phyloP scores from a whole-genome alignment of 1,140 invertebrate genomes.

The Drosophila guanche region DNA sequence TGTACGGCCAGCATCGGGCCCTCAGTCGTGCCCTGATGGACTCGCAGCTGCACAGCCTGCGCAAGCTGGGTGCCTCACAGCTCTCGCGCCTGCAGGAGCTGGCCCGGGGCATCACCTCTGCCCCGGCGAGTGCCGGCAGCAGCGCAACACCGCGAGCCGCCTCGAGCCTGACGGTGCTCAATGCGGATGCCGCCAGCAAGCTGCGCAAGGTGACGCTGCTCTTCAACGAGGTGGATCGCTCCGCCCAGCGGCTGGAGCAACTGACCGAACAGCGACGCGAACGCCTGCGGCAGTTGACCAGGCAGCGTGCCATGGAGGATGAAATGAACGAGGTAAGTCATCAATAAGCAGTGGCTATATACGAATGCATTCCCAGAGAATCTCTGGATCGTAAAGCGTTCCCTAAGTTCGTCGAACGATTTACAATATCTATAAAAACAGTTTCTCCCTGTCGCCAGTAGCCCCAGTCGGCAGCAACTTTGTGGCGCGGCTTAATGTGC shows the following conservation, averaged over 20 bases:
- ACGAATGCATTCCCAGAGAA: slow-evolving; percentile 1
- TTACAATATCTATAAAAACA: slow-evolving; percentile 48
- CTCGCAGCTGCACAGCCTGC: slow-evolving; percentile 84
- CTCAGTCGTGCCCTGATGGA: slow-evolving; percentile 84
- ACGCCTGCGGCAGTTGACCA: slow-evolving; percentile 84
- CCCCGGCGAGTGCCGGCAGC: slow-evolving; percentile 7
- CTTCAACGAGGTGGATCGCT: slow-evolving; percentile 85
- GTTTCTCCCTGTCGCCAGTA: slow-evolving; percentile 22
- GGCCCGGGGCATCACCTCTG: slow-evolving; percentile 69
- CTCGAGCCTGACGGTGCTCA: slow-evolving; percentile 15
- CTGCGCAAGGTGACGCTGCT: slow-evolving; percentile 84
- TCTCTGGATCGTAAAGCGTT: background rate
- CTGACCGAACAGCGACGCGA: slow-evolving; percentile 85
- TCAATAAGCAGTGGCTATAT: background rate
- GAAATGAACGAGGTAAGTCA: slow-evolving; percentile 85
- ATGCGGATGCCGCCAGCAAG: slow-evolving; percentile 66
- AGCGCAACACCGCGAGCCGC: background rate
- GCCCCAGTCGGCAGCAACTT: slow-evolving; percentile 28
- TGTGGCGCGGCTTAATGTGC: slow-evolving; percentile 48
- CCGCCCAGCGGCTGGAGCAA: slow-evolving; percentile 85
- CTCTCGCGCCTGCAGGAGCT: slow-evolving; percentile 84
- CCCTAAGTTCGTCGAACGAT: slow-evolving; percentile 40
- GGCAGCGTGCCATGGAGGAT: slow-evolving; percentile 85
- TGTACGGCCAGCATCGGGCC: slow-evolving; percentile 85
- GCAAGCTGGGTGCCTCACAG: slow-evolving; percentile 84